Evolutionary conservation across 2,113 vertebrate species (phyloP).

Genomic region (Balaeniceps rex): DNA sequence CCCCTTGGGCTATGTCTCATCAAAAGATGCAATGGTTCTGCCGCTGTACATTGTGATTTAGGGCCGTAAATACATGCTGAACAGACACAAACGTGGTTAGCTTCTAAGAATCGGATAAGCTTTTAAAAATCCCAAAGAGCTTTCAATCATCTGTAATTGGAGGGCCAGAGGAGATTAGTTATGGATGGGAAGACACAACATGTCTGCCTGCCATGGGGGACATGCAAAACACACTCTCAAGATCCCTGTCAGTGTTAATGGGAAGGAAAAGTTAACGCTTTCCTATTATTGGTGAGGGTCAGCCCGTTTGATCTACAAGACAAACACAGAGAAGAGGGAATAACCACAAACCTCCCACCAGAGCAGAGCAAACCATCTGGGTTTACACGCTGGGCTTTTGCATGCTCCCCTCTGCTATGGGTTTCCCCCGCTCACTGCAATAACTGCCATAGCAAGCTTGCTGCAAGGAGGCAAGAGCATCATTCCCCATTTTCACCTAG

Average conservation of each 20-base stretch:
- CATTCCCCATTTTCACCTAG: background rate
- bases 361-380: background rate
- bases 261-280: background rate
- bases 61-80: background rate
- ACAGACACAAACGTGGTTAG: background rate
- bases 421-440: background rate
- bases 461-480: background rate
- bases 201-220: background rate
- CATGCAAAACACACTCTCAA: background rate
- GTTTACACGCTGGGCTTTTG: background rate
- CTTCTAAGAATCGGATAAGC: background rate
- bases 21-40: background rate
- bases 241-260: background rate
- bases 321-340: background rate
- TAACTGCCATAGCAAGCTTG: background rate
- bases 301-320: background rate
- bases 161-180: background rate
- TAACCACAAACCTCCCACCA: background rate
- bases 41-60: fast-evolving
- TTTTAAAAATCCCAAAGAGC: background rate
- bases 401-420: background rate
- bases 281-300: background rate
- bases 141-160: background rate
- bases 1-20: background rate
- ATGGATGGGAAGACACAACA: background rate